A percentile compares a stretch with the other conserved stretches of the same genome.
Conservation (phyloP, 2,797 vertebrate genomes). For the Percopsis omiscomaycus region DNA sequence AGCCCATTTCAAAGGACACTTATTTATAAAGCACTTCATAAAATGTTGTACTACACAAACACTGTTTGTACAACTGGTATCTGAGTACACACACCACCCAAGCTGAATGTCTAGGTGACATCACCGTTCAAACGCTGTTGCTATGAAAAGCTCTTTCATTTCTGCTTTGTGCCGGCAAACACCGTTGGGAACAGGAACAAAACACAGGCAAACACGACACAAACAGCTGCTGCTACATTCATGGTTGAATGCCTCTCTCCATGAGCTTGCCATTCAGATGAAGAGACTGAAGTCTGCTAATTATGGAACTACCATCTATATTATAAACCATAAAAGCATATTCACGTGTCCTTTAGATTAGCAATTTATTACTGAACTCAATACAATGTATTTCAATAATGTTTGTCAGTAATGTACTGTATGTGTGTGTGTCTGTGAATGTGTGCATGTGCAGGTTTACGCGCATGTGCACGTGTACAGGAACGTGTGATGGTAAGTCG, state of each 20-base stretch:
- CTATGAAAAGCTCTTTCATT: conserved; percentile 77
- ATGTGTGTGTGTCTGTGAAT: not conserved
- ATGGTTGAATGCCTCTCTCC: conserved; percentile 60
- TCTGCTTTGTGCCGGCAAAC: conserved; percentile 75
- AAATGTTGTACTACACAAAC: conserved; percentile 39
- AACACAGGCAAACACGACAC: conserved; percentile 73
- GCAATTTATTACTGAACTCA: too few relatives aligned
- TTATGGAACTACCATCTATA: conserved; percentile 36
- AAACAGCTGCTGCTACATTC: conserved; percentile 74
- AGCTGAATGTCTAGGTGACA: conserved; percentile 61
- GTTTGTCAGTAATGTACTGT: not conserved
- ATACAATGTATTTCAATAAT: too few relatives aligned
- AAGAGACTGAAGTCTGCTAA: conserved; percentile 54
- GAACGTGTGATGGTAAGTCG: not conserved
- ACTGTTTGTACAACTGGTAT: conserved; percentile 32
- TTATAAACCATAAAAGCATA: conserved; percentile 24
- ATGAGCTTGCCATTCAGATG: conserved; percentile 56
- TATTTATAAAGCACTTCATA: conserved; percentile 29
- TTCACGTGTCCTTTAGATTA: conserved; percentile 10
- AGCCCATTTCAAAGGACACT: conserved; percentile 9
- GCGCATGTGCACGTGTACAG: not conserved
- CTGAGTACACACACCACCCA: conserved; percentile 33
- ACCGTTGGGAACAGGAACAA: conserved; percentile 72
- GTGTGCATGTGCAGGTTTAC: not conserved
- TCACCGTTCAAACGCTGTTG: conserved; percentile 70